Base-by-base conservation (phyloP, 2,113 vertebrate genomes). In the Garra rufa region DNA sequence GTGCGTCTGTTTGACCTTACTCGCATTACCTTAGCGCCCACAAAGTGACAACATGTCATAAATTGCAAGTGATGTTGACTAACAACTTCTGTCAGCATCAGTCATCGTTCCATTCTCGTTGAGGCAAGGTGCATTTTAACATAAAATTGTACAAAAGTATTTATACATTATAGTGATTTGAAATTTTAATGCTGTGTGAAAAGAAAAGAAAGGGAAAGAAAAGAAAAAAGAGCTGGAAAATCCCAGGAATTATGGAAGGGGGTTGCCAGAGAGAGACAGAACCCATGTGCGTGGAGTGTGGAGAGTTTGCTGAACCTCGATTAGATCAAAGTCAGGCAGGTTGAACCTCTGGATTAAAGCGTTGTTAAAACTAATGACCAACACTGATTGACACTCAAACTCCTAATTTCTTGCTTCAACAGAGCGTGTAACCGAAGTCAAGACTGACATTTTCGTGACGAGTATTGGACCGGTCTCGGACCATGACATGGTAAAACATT, bases 371-470 rank as follows among this genome's bases (percentile, higher is more conserved):
- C 90, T 95, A 96, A 95, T 93, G 92, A 94, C 89, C 87, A 87
- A 84, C 90, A 86, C 93, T 94, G 93, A 95, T 94, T 94, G 92
- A 92, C 90, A 94, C 93, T 97, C 92, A 98, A 94, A 95, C 89
- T 95, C 92, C 90, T 93, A 94, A 96, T 98, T 96, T 98, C 93
- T 92, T 97, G 95, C 95, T 97, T 95, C 96, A 96, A 94, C 96
- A 99, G 98, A 99, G 96, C 97, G 98, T 92, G 97, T 99, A 96
- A 99, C 98, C n/a, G 97, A 98, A 95, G 98, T 99, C 94, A 99
- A 99, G 96, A 99, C 98, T 87, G 97, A 99, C 94, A 99, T 99
- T 95, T 99, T 99, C 69, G 98, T 99, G 93, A 99, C 98, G 91
- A 99, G 98, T 86, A 98, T 99, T 70, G 98, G 98, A 85, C 98